phyloP scores from a whole-genome alignment of 2,888 invertebrate species.

The Trissoscelio sp. region DNA sequence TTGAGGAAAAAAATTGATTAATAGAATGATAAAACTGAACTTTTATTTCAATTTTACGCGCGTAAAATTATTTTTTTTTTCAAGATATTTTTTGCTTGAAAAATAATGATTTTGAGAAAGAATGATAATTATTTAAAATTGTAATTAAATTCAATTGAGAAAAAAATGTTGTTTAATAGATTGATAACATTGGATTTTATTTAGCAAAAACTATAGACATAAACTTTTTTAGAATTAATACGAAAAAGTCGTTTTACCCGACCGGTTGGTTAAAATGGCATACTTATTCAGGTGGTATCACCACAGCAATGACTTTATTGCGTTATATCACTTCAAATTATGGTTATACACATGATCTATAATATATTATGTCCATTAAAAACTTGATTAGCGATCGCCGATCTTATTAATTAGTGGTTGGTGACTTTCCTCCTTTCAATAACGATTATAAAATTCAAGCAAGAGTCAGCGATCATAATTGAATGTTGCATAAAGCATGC shows the following conservation, averaged over 20 bases:
- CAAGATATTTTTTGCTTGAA: too few species aligned
- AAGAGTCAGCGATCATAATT: conserved; percentile 33
- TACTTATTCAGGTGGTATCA: conserved; percentile 34
- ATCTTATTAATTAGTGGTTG: conserved; percentile 55
- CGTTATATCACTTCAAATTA: conserved; percentile 65
- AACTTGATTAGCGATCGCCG: conserved; percentile 60
- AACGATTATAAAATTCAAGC: conserved; percentile 44
- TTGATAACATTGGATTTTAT: too few species aligned
- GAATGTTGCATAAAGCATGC: conserved; percentile 42
- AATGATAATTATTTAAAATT: too few species aligned
- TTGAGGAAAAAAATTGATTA: too few species aligned
- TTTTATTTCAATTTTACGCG: too few species aligned
- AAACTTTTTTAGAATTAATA: background rate
- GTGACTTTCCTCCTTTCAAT: conserved; percentile 57
- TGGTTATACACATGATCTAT: conserved; percentile 48
- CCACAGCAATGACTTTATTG: conserved; percentile 56
- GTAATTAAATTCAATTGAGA: too few species aligned
- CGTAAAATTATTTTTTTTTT: too few species aligned
- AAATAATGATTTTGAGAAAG: too few species aligned
- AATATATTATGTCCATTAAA: conserved; percentile 54
- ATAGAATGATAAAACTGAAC: too few species aligned
- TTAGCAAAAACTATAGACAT: background rate
- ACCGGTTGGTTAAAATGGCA: conserved; percentile 48
- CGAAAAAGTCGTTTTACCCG: conserved; percentile 27
- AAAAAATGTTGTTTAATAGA: too few species aligned